A percentile compares a stretch with the other conserved stretches of the same genome.
These are phyloP conservation scores for Chaetura pelagica DNA, from an alignment of 2,113 vertebrate species.

Conservation along the genomic window DNA sequence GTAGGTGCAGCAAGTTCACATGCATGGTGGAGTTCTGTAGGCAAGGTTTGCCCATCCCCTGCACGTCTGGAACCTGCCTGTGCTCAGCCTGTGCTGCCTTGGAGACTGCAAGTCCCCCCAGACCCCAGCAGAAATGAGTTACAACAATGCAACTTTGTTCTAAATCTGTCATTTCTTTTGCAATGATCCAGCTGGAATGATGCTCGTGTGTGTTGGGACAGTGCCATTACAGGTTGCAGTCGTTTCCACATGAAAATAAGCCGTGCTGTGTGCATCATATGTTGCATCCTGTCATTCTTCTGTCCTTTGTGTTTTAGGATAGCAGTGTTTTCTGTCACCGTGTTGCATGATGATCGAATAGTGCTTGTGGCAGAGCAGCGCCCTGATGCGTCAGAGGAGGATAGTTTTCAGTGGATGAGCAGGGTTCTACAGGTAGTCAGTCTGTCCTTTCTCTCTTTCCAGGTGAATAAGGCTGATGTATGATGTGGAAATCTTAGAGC, in stretches of 20 bases:
- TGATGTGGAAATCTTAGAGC: neutral
- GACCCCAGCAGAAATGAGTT: neutral
- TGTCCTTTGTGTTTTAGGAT: constrained; percentile 82
- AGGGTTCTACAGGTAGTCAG: constrained; percentile 90
- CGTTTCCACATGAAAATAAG: neutral
- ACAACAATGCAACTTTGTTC: neutral
- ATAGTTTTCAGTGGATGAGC: constrained; percentile 99
- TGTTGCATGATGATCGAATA: constrained; percentile 92
- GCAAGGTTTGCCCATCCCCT: neutral
- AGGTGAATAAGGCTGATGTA: constrained; percentile 41
- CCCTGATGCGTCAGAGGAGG: constrained; percentile 94
- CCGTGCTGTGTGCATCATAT: neutral
- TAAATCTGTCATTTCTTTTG: neutral
- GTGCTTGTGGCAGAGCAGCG: constrained; percentile 96
- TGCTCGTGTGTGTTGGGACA: neutral
- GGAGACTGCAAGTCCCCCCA: neutral
- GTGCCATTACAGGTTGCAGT: neutral
- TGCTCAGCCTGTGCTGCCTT: rapidly evolving
- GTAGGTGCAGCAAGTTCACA: neutral
- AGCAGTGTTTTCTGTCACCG: constrained; percentile 93
- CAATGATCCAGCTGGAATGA: neutral
- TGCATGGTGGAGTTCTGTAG: neutral
- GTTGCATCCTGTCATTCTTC: constrained; percentile 33
- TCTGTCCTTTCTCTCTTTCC: constrained; percentile 56
- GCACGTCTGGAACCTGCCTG: neutral